A percentile compares a stretch with the other conserved stretches of the same genome.
Evolutionary conservation across 2,888 invertebrate species (phyloP).

Genomic region (Archips crataeganus): DNA sequence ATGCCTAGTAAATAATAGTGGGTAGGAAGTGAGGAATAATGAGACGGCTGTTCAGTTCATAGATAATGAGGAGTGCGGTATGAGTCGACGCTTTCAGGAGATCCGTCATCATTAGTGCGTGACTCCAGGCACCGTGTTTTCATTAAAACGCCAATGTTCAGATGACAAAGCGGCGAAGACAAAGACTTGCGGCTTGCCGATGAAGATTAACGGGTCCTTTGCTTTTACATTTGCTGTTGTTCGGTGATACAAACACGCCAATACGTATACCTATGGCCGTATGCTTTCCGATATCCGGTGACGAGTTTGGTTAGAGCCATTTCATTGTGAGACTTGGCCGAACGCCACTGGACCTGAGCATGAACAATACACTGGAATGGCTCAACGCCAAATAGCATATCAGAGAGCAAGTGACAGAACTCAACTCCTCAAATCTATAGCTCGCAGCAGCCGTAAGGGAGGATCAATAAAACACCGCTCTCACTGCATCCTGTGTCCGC

Average conservation of each 20-base stretch:
- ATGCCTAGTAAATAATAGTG: slow-evolving; percentile 61
- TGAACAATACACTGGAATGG: slow-evolving; percentile 55
- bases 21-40: slow-evolving; percentile 64
- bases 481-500: slow-evolving; percentile 57
- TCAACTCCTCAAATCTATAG: slow-evolving; percentile 40
- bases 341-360: slow-evolving; percentile 49
- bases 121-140: slow-evolving; percentile 74
- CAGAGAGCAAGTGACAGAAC: slow-evolving; percentile 48
- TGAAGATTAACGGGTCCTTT: slow-evolving; percentile 52
- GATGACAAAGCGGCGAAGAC: slow-evolving; percentile 63
- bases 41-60: slow-evolving; percentile 67
- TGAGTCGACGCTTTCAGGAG: slow-evolving; percentile 73
- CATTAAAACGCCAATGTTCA: slow-evolving; percentile 78
- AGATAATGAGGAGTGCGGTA: slow-evolving; percentile 75
- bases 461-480: slow-evolving; percentile 52
- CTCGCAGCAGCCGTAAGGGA: not conserved
- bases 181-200: slow-evolving; percentile 50
- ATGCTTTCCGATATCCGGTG: slow-evolving; percentile 5
- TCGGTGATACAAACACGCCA: not conserved
- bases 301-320: slow-evolving; percentile 14
- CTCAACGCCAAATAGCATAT: slow-evolving; percentile 52
- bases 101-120: slow-evolving; percentile 80
- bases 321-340: slow-evolving; percentile 47
- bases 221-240: not conserved
- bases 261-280: not conserved